Evolutionary conservation across 2,888 invertebrate genomes (phyloP).

Genomic region (Mesorhabditis spiculigera): DNA sequence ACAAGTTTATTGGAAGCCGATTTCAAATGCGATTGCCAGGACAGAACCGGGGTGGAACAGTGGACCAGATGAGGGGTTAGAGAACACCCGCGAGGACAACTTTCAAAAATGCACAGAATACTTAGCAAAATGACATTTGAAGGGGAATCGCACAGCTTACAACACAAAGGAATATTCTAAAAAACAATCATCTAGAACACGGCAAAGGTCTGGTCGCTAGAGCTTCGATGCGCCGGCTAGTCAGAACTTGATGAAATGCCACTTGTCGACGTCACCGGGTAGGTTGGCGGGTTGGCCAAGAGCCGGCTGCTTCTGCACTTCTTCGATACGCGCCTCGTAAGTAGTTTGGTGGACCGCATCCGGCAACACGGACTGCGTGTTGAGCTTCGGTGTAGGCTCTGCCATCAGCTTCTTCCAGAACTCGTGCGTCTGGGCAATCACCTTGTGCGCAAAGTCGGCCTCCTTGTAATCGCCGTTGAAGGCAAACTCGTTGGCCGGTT

Average conservation of each 20-base stretch:
- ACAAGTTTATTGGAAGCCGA: neutral
- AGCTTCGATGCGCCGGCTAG: constrained; percentile 13
- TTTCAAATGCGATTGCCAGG: no score
- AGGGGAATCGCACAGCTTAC: no score
- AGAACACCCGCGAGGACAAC: no score
- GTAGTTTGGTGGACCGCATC: constrained; percentile 34
- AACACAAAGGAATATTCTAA: no score
- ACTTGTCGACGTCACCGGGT: constrained; percentile 46
- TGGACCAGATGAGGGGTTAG: no score
- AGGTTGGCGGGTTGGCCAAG: constrained; percentile 16
- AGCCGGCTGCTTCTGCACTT: neutral
- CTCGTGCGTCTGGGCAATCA: constrained; percentile 59
- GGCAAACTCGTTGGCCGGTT: constrained; percentile 90
- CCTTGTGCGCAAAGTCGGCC: constrained; percentile 47
- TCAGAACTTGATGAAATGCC: constrained; percentile 48
- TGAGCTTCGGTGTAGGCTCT: constrained; percentile 40
- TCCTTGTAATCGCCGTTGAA: constrained; percentile 91
- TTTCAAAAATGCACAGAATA: no score
- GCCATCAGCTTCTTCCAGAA: constrained; percentile 61
- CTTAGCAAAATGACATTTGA: no score
- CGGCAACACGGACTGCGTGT: constrained; percentile 35
- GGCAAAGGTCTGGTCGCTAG: neutral
- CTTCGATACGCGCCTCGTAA: constrained; percentile 15
- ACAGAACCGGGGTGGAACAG: no score
- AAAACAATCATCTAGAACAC: neutral